Evolutionary conservation across 2,797 vertebrate genomes (phyloP).

Genomic region (Cygnus olor): DNA sequence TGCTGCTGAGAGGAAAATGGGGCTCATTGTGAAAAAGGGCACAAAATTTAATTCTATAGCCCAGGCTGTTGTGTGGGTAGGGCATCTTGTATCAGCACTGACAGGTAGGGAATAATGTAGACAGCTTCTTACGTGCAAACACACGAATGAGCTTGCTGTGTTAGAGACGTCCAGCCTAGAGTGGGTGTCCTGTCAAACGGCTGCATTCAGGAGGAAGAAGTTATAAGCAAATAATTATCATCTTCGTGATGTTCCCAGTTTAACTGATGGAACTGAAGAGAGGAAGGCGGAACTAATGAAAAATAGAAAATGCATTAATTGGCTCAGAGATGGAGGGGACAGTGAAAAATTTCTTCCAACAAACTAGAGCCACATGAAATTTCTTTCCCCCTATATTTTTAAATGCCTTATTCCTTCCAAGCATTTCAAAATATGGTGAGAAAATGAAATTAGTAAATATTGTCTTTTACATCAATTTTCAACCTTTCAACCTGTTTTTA

Average conservation of each 20-base stretch:
- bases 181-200: not conserved
- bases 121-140: rapidly evolving
- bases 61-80: not conserved
- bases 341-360: not conserved
- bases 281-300: not conserved
- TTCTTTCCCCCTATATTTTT: not conserved
- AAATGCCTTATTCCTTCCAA: not conserved
- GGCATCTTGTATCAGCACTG: not conserved
- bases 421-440: not conserved
- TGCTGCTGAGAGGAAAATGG: not conserved
- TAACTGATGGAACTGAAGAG: not conserved
- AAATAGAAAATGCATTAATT: not conserved
- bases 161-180: not conserved
- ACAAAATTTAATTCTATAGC: not conserved
- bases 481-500: not conserved
- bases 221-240: not conserved
- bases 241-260: not conserved
- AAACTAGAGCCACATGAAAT: not conserved
- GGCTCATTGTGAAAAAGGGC: not conserved
- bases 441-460: conserved; percentile 34
- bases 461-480: conserved; percentile 17
- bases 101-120: not conserved
- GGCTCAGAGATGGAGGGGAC: not conserved
- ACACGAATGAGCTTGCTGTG: rapidly evolving
- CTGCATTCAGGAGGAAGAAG: not conserved